A percentile compares a stretch with the other conserved stretches of the same genome.
Evolutionary conservation across 2,888 invertebrate genomes (phyloP).

Genomic region (Yponomeuta malinellus): DNA sequence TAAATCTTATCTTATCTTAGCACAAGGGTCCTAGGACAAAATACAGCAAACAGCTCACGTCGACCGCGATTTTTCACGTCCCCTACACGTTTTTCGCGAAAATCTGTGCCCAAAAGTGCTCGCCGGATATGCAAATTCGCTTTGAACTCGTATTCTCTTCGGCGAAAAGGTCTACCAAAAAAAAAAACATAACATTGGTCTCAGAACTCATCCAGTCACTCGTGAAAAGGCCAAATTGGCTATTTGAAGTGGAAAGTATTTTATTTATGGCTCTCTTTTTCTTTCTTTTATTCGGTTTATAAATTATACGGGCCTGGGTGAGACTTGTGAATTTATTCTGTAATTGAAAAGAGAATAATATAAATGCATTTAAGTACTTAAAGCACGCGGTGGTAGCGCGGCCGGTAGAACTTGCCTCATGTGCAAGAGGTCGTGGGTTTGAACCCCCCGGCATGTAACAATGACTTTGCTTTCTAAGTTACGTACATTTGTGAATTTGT

Average conservation of each 20-base stretch:
- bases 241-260: constrained; percentile 42
- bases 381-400: background rate
- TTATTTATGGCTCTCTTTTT: constrained; percentile 39
- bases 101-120: constrained; percentile 5
- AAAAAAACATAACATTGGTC: constrained; percentile 8
- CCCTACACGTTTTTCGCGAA: background rate
- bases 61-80: too few relatives aligned
- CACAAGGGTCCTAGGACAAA: too few relatives aligned
- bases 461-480: too few relatives aligned
- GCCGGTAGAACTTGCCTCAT: too few relatives aligned
- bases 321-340: background rate
- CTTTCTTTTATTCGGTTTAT: background rate
- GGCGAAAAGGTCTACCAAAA: background rate
- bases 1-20: too few relatives aligned
- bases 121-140: constrained; percentile 7
- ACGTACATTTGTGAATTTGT: too few relatives aligned
- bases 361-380: background rate
- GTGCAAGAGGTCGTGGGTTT: too few relatives aligned
- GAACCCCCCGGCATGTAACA: too few relatives aligned
- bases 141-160: background rate
- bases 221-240: constrained; percentile 42
- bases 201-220: constrained; percentile 27
- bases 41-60: too few relatives aligned
- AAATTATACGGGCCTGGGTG: background rate
- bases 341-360: background rate